phyloP scores from a whole-genome alignment of 1,140 invertebrate species.

The Trichogramma pretiosum region DNA sequence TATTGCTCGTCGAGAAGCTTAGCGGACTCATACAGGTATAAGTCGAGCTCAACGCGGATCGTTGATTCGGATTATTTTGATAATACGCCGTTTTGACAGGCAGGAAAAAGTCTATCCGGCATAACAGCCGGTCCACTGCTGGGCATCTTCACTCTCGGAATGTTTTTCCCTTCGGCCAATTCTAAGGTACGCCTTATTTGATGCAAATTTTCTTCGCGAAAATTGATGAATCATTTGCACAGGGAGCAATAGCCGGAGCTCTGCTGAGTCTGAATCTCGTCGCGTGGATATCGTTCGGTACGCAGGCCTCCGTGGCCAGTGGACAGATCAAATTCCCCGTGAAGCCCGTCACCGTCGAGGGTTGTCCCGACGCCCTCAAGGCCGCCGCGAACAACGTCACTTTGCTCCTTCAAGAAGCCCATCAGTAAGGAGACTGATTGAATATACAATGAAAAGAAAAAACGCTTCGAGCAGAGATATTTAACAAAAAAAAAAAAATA shows the following conservation, averaged over 20 bases:
- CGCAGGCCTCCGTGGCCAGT: slow-evolving; percentile 61
- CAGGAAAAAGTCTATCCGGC: slow-evolving; percentile 55
- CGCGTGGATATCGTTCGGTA: slow-evolving; percentile 78
- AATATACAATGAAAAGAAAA: neutral
- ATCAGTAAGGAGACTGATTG: slow-evolving; percentile 22
- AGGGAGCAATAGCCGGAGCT: slow-evolving; percentile 74
- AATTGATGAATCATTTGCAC: neutral
- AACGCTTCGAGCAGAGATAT: neutral
- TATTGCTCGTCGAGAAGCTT: slow-evolving; percentile 62
- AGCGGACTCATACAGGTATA: slow-evolving; percentile 55
- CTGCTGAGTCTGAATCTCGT: slow-evolving; percentile 60
- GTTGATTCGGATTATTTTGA: neutral
- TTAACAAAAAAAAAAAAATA: neutral
- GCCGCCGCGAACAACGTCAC: slow-evolving; percentile 24
- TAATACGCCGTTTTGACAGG: slow-evolving; percentile 30
- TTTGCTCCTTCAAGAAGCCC: slow-evolving; percentile 20
- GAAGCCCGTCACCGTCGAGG: slow-evolving; percentile 52
- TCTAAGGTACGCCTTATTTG: slow-evolving; percentile 42
- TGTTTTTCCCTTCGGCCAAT: slow-evolving; percentile 67
- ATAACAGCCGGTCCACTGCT: slow-evolving; percentile 67
- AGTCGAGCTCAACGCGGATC: slow-evolving; percentile 2
- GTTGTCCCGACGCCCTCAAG: slow-evolving; percentile 45
- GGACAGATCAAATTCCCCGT: slow-evolving; percentile 51
- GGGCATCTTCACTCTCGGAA: slow-evolving; percentile 68
- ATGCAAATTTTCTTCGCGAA: neutral